Conservation (phyloP, 1,140 invertebrate species). For the Drosophila lini region DNA sequence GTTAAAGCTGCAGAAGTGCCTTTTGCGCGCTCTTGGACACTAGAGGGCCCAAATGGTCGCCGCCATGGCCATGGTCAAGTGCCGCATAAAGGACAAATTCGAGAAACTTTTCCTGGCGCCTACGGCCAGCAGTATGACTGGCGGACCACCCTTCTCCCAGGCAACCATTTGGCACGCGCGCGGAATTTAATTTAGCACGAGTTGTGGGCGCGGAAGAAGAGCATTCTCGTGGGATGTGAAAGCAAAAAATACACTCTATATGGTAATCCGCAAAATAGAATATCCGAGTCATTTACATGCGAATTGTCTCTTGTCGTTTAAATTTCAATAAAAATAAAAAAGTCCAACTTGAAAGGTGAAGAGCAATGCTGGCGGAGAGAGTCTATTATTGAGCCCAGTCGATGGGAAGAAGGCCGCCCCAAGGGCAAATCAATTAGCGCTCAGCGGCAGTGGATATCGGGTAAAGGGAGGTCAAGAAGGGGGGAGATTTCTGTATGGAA, state of each 20-base stretch:
- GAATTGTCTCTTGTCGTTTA: slow-evolving; percentile 42
- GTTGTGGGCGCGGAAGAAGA: neutral
- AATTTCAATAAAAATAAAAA: slow-evolving; percentile 39
- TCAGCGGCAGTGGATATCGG: slow-evolving; percentile 15
- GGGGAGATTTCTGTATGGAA: neutral
- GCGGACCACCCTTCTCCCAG: slow-evolving; percentile 10
- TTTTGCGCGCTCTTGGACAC: slow-evolving; percentile 53
- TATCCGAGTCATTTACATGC: slow-evolving; percentile 47
- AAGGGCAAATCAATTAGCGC: slow-evolving; percentile 67
- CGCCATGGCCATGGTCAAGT: slow-evolving; percentile 64
- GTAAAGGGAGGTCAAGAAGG: too few relatives aligned
- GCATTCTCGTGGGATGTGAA: slow-evolving; percentile 7
- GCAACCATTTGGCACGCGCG: slow-evolving; percentile 60
- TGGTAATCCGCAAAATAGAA: slow-evolving; percentile 60
- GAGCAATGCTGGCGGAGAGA: slow-evolving; percentile 24
- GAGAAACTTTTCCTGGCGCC: slow-evolving; percentile 66
- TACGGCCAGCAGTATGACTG: slow-evolving; percentile 22
- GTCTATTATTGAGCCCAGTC: slow-evolving; percentile 21
- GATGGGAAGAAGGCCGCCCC: slow-evolving; percentile 36
- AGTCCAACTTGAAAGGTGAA: slow-evolving; percentile 25
- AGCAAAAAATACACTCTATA: slow-evolving; percentile 61
- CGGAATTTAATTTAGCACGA: slow-evolving; percentile 51
- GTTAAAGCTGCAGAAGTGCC: slow-evolving; percentile 47
- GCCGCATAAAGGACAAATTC: slow-evolving; percentile 44
- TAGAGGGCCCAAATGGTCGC: slow-evolving; percentile 13